These are phyloP conservation scores for Dryobates pubescens DNA, from an alignment of 2,797 vertebrate genomes.

Conservation along the genomic window DNA sequence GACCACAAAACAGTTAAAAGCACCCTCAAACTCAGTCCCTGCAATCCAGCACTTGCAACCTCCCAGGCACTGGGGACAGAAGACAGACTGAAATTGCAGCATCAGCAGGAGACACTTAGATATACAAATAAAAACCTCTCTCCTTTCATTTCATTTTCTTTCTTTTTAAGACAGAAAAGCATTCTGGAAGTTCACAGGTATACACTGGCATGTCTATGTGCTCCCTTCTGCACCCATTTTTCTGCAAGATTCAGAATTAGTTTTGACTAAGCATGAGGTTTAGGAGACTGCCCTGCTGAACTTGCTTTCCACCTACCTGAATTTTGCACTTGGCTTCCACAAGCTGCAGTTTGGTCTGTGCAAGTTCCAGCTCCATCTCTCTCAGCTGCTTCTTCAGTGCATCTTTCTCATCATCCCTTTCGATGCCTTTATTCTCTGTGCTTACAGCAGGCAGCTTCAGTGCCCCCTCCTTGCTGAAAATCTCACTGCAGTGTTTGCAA, in stretches of 20 bases:
- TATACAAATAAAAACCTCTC: not conserved
- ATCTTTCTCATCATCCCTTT: constrained; percentile 92
- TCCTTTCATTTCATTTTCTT: not conserved
- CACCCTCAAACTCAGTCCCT: not conserved
- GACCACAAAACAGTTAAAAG: not conserved
- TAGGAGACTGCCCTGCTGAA: not conserved
- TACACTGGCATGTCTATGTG: not conserved
- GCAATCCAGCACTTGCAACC: not conserved
- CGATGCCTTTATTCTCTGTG: constrained; percentile 76
- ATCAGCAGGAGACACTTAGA: not conserved
- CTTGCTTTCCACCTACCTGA: constrained; percentile 82
- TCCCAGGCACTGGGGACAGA: not conserved
- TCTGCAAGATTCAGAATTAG: not conserved
- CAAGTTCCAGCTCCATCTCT: constrained; percentile 95
- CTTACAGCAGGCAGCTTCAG: constrained; percentile 81
- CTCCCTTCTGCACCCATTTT: not conserved
- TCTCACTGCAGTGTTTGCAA: constrained; percentile 92
- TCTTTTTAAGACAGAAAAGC: not conserved
- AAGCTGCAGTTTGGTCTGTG: constrained; percentile 97
- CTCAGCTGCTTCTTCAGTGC: constrained; percentile 92
- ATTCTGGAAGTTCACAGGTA: not conserved
- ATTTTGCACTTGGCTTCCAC: constrained; percentile 99
- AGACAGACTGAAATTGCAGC: not conserved
- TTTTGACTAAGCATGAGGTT: not conserved
- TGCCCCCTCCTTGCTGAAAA: constrained; percentile 90